phyloP scores from a whole-genome alignment of 2,888 invertebrate species.

The Embidobia sp. region DNA sequence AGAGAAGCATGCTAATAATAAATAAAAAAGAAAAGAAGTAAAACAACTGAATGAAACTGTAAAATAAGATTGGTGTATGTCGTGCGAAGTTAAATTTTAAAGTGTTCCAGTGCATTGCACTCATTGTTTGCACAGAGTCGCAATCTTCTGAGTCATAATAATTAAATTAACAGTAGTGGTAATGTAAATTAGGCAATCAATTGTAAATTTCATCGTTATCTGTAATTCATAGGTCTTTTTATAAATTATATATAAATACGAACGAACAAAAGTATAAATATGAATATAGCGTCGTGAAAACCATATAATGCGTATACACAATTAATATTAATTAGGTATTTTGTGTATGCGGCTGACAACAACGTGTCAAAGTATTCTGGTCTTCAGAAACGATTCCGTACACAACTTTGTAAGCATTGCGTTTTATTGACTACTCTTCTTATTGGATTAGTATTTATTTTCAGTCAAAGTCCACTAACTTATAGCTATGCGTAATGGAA shows the following conservation, averaged over 20 bases:
- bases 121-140: slow-evolving; percentile 65
- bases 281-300: slow-evolving; percentile 20
- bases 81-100: slow-evolving; percentile 56
- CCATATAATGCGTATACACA: slow-evolving; percentile 13
- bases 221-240: slow-evolving; percentile 61
- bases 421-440: no score
- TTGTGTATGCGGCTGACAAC: slow-evolving; percentile 19
- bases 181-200: slow-evolving; percentile 60
- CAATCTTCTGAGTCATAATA: slow-evolving; percentile 64
- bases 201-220: slow-evolving; percentile 64
- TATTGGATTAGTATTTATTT: slow-evolving; percentile 8
- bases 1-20: neutral
- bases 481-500: slow-evolving; percentile 5
- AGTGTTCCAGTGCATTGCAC: slow-evolving; percentile 64
- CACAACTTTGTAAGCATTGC: neutral
- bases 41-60: neutral
- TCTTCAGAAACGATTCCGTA: slow-evolving; percentile 6
- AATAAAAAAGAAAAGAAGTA: slow-evolving; percentile 6
- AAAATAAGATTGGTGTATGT: slow-evolving; percentile 42
- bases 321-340: slow-evolving; percentile 16
- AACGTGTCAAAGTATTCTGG: slow-evolving; percentile 31
- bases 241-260: slow-evolving; percentile 56
- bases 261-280: slow-evolving; percentile 46
- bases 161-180: slow-evolving; percentile 56
- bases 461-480: slow-evolving; percentile 33